Percentiles rank a stretch among this genome's conserved stretches.
Conservation (phyloP, 2,113 vertebrate genomes). For the Empidonax traillii region DNA sequence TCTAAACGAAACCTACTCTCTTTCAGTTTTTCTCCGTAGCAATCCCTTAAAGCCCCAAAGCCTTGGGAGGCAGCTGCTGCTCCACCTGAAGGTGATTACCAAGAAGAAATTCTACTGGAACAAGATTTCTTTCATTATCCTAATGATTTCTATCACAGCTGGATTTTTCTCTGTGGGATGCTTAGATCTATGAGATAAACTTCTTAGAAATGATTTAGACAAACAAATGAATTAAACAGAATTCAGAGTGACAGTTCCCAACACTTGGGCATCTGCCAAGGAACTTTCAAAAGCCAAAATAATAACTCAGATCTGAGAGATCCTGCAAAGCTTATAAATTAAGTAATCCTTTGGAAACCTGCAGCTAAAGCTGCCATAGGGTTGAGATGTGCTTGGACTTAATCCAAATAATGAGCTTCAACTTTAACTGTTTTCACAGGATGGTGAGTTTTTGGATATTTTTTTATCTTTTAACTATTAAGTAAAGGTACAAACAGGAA, state of each 20-base stretch:
- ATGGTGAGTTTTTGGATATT: not conserved
- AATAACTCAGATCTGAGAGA: slow-evolving; percentile 40
- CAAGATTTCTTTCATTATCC: not conserved
- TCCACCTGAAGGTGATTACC: not conserved
- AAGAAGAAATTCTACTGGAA: not conserved
- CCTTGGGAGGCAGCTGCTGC: not conserved
- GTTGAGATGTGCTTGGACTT: slow-evolving; percentile 23
- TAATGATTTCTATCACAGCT: slow-evolving; percentile 28
- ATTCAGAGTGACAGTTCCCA: slow-evolving; percentile 25
- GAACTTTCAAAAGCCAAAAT: slow-evolving; percentile 50
- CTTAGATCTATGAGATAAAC: not conserved
- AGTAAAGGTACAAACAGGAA: not conserved
- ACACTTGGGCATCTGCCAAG: slow-evolving; percentile 8
- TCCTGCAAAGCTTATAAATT: slow-evolving; percentile 41
- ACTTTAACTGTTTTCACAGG: slow-evolving; percentile 29
- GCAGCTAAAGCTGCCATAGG: slow-evolving; percentile 2
- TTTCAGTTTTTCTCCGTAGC: not conserved
- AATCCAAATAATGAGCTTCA: slow-evolving; percentile 23
- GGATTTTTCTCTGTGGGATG: slow-evolving; percentile 6
- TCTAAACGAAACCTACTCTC: not conserved
- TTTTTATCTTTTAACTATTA: not conserved
- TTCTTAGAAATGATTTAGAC: slow-evolving; percentile 36
- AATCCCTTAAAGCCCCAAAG: not conserved
- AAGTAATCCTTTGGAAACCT: slow-evolving; percentile 48
- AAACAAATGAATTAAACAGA: slow-evolving; percentile 35